phyloP scores from a whole-genome alignment of 2,888 invertebrate genomes.

The Drosophila rellima region DNA sequence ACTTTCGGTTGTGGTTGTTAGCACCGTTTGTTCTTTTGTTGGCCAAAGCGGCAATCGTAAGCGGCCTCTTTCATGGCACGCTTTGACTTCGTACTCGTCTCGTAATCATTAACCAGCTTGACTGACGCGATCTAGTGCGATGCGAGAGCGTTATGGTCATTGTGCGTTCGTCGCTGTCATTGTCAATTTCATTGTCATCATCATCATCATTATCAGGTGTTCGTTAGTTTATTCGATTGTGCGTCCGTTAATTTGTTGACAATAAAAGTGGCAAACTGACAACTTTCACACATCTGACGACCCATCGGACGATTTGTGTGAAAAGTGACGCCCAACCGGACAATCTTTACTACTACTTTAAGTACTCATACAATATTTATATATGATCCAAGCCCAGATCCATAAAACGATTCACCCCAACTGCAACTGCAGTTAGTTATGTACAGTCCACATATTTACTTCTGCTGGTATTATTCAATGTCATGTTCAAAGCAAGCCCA shows the following conservation, averaged over 20 bases:
- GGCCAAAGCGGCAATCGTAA: conserved; percentile 45
- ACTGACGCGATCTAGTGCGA: conserved; percentile 36
- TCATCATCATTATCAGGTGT: conserved; percentile 18
- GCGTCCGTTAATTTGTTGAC: conserved; percentile 70
- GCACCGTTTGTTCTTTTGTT: conserved; percentile 73
- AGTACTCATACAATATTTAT: conserved; percentile 16
- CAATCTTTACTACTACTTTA: conserved; percentile 16
- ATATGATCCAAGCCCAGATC: conserved; percentile 37
- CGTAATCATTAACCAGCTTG: conserved; percentile 45
- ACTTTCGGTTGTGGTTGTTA: conserved; percentile 63
- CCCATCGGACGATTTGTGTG: conserved; percentile 21
- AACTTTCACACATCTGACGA: conserved; percentile 76
- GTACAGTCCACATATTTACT: conserved; percentile 30
- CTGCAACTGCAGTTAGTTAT: conserved; percentile 8
- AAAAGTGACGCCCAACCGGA: conserved; percentile 18
- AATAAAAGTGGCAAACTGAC: conserved; percentile 75
- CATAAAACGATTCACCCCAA: conserved; percentile 16
- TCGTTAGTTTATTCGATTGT: conserved; percentile 34
- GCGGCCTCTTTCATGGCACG: conserved; percentile 60
- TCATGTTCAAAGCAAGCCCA: conserved; percentile 48
- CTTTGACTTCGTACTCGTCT: conserved; percentile 35
- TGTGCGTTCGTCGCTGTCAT: conserved; percentile 46
- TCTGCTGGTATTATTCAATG: conserved; percentile 71
- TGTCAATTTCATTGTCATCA: conserved; percentile 45
- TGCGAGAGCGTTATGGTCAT: conserved; percentile 41